phyloP scores from a whole-genome alignment of 2,888 invertebrate genomes.

The Junonia oenone region DNA sequence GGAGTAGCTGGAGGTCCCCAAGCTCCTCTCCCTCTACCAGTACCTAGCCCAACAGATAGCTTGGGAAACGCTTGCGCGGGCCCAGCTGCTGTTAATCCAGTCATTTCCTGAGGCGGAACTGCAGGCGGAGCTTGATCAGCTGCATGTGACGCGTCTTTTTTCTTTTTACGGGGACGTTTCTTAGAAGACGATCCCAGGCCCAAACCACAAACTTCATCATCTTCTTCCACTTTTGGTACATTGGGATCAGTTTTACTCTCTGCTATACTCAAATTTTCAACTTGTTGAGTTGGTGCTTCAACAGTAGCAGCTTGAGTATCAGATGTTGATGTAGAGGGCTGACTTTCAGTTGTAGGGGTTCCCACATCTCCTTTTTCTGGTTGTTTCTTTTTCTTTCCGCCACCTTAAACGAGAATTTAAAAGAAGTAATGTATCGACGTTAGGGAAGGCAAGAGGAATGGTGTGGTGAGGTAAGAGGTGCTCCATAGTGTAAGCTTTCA shows the following conservation, averaged over 20 bases:
- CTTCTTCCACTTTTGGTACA: constrained; percentile 26
- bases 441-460: too few species aligned
- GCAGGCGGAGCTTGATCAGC: not conserved
- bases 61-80: constrained; percentile 1
- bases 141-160: constrained; percentile 27
- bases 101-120: not conserved
- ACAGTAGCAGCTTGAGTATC: constrained; percentile 13
- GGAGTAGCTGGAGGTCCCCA: not conserved
- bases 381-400: constrained; percentile 40
- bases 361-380: constrained; percentile 17
- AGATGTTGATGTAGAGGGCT: constrained; percentile 14
- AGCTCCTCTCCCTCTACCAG: not conserved
- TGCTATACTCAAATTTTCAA: constrained; percentile 6
- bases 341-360: constrained; percentile 12
- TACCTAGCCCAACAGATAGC: constrained; percentile 1
- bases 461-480: too few species aligned
- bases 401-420: constrained; percentile 17
- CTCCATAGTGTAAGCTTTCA: too few species aligned
- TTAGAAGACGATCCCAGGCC: constrained; percentile 33
- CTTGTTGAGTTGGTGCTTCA: constrained; percentile 6
- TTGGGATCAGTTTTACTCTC: constrained; percentile 14
- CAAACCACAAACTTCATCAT: constrained; percentile 28
- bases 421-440: too few species aligned
- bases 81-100: not conserved
- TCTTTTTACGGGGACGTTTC: constrained; percentile 39